phyloP scores from a whole-genome alignment of 2,888 invertebrate genomes.

The Neoscelio sp. region DNA sequence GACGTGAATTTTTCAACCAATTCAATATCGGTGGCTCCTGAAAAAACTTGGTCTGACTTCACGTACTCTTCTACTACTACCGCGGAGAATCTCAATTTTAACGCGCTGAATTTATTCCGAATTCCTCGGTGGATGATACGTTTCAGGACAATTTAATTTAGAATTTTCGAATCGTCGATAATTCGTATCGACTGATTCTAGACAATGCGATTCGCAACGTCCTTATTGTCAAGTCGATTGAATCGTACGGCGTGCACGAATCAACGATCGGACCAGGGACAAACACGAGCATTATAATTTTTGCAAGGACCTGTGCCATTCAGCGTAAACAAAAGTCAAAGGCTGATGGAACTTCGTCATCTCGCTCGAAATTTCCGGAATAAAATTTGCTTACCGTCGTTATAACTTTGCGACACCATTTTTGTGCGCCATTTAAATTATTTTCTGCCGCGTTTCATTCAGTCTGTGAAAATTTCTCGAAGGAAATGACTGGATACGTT shows the following conservation, averaged over 20 bases:
- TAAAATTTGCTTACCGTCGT: too few relatives aligned
- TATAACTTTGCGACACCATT: too few relatives aligned
- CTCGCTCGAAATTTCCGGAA: too few relatives aligned
- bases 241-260: constrained; percentile 25
- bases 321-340: constrained; percentile 20
- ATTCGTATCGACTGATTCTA: too few relatives aligned
- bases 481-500: constrained; percentile 24
- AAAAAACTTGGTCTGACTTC: constrained; percentile 54
- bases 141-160: neutral
- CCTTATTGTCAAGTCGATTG: constrained; percentile 45
- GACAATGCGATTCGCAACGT: constrained; percentile 5
- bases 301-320: constrained; percentile 60
- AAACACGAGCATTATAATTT: constrained; percentile 47
- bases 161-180: neutral
- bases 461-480: constrained; percentile 6
- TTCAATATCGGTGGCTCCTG: constrained; percentile 13
- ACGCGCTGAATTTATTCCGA: neutral
- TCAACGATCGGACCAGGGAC: too few relatives aligned
- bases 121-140: too few relatives aligned
- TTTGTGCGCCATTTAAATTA: neutral
- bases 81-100: constrained; percentile 23
- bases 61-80: constrained; percentile 58
- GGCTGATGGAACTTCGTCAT: too few relatives aligned
- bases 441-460: neutral
- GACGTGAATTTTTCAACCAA: neutral